Evolutionary conservation across 2,888 invertebrate species (phyloP).

Genomic region (Sinopyrophorus schimmeli): DNA sequence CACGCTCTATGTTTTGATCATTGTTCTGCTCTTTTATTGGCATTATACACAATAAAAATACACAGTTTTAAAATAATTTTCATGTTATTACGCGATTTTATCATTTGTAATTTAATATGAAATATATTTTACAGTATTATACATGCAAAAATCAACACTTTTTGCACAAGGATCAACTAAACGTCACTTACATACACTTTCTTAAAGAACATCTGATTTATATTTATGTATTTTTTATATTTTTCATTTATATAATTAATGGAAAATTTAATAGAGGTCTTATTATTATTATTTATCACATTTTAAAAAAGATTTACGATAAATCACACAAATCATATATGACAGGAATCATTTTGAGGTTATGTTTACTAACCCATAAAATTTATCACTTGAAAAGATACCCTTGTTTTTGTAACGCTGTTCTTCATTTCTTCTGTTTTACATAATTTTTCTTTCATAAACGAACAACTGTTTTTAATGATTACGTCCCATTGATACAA

Average conservation of each 20-base stretch:
- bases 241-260: too few species aligned
- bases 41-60: slow-evolving; percentile 28
- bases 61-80: slow-evolving; percentile 22
- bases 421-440: too few species aligned
- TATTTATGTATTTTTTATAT: too few species aligned
- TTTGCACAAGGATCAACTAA: too few species aligned
- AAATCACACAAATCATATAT: slow-evolving; percentile 4
- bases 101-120: background rate
- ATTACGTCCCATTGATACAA: slow-evolving; percentile 21
- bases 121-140: too few species aligned
- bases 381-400: background rate
- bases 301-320: background rate
- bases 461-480: slow-evolving; percentile 2
- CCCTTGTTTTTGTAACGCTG: background rate
- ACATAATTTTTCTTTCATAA: too few species aligned
- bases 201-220: too few species aligned
- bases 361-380: background rate
- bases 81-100: slow-evolving; percentile 15
- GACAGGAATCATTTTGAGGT: slow-evolving; percentile 11
- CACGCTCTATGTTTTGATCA: slow-evolving; percentile 55
- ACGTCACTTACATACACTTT: too few species aligned
- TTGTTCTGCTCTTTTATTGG: slow-evolving; percentile 42
- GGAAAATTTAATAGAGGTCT: too few species aligned
- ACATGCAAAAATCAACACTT: too few species aligned
- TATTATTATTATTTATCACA: too few species aligned